Evolutionary conservation across 2,888 invertebrate species (phyloP), one percentile per base, ranked within the genome.

Genomic region (Anticlea derivata): DNA sequence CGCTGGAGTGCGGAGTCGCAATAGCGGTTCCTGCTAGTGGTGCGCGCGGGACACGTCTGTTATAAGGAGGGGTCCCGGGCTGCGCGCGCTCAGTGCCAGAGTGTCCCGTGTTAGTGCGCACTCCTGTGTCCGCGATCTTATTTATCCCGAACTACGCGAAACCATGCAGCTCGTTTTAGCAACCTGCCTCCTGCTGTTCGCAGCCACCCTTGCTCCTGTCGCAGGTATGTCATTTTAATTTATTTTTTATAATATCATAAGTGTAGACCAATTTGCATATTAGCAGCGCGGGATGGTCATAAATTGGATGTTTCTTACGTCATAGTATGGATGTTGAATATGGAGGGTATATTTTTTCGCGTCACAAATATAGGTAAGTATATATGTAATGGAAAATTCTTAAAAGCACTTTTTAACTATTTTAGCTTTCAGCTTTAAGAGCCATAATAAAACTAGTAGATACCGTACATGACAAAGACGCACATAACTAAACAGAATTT

Each of bases 31-130:
- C 65, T 66, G 74, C 68, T 70, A 63, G 76, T 83, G 80, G 81
- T 75, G 75, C 70, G 81, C 80, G 83, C 83, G 86, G 89, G 88
- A 86, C 81, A 83, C 83, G 79, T 78, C 83, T 75, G 81, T 85
- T 88, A 88, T 86, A 89, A 88, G 87, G 83, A 83, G 87, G 85
- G 85, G 86, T 84, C 83, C 89, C 78, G 86, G 76, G 75, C 75
- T 78, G 76, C 89, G 85, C 87, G 88, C 86, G 87, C 76, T 87
- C 89, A 89, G 89, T 89, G 85, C 85, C 82, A 85, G 87, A 81
- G 86, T 85, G 80, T 88, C 89, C 87, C 83, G 87, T 86, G 86
- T 84, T 78, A 77, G 80, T 77, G 81, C 76, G 86, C 83, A 81
- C 78, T 81, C 77, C 80, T 73, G 80, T 79, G 72, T 72, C 65